Conservation (phyloP, 2,888 invertebrate species). For the Agrotis ipsilon region DNA sequence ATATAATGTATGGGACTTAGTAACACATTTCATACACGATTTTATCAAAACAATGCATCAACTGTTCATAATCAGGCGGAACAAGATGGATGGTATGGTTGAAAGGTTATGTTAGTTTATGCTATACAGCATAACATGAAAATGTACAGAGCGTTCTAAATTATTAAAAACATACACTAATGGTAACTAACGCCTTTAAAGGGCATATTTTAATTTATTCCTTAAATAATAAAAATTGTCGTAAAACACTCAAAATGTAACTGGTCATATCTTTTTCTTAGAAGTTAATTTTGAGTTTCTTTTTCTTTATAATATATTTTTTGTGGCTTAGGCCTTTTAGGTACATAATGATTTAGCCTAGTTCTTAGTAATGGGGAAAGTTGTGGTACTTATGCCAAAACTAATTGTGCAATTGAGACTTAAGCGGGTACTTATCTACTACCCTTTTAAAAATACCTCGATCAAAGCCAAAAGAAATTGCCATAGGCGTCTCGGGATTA, state of each 20-base stretch:
- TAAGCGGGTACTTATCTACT: neutral
- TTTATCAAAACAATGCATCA: constrained; percentile 27
- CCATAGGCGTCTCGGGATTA: neutral
- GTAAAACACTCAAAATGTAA: no score
- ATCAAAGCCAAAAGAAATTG: neutral
- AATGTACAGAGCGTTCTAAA: no score
- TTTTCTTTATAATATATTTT: no score
- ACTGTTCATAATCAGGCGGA: constrained; percentile 24
- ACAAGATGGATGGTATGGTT: constrained; percentile 31
- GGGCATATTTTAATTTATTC: no score
- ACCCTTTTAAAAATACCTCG: neutral
- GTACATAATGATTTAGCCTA: neutral
- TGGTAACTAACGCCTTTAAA: no score
- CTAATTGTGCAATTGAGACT: neutral
- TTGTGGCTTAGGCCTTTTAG: no score
- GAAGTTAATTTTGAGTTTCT: no score
- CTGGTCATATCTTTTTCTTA: no score
- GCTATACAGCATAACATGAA: no score
- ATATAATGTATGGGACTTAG: neutral
- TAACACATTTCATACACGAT: neutral
- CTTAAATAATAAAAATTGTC: no score
- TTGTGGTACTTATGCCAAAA: neutral
- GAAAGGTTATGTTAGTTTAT: no score
- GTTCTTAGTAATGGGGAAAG: neutral
- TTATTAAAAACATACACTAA: no score